phyloP scores from a whole-genome alignment of 2,888 invertebrate genomes.

The Ctena decussata region DNA sequence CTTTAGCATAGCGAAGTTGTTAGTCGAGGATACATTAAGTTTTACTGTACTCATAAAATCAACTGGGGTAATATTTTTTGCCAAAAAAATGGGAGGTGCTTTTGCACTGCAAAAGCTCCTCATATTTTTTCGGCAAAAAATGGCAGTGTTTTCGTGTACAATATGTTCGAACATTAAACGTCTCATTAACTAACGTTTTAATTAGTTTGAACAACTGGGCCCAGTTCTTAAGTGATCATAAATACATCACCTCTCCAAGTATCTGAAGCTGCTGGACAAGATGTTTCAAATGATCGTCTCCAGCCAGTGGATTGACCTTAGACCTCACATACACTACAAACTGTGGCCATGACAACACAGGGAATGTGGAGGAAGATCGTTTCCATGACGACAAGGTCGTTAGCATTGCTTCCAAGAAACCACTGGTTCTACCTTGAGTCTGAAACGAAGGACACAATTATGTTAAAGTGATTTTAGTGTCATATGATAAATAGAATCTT shows the following conservation, averaged over 20 bases:
- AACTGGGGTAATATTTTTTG: too few species aligned
- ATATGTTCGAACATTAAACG: too few species aligned
- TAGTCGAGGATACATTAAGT: background rate
- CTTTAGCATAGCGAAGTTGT: too few species aligned
- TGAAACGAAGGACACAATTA: too few species aligned
- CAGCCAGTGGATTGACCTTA: constrained; percentile 90
- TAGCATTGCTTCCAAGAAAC: constrained; percentile 89
- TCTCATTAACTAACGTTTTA: too few species aligned
- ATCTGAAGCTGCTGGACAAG: constrained; percentile 90
- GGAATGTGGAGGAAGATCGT: constrained; percentile 89
- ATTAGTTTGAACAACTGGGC: too few species aligned
- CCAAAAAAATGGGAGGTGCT: too few species aligned
- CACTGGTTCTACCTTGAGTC: constrained; percentile 88
- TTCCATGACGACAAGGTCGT: constrained; percentile 88
- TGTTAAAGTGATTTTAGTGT: too few species aligned
- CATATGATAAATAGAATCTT: too few species aligned
- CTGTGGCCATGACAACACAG: constrained; percentile 89
- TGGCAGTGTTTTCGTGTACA: too few species aligned
- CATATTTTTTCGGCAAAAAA: too few species aligned
- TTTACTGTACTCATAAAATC: background rate
- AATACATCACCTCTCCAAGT: constrained; percentile 89
- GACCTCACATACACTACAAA: constrained; percentile 89
- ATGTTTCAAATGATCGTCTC: constrained; percentile 90
- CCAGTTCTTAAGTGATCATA: background rate
- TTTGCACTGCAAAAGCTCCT: too few species aligned